Evolutionary conservation across 2,888 invertebrate species (phyloP), one percentile per base, ranked within the genome.

Genomic region (Frankliniella fusca): DNA sequence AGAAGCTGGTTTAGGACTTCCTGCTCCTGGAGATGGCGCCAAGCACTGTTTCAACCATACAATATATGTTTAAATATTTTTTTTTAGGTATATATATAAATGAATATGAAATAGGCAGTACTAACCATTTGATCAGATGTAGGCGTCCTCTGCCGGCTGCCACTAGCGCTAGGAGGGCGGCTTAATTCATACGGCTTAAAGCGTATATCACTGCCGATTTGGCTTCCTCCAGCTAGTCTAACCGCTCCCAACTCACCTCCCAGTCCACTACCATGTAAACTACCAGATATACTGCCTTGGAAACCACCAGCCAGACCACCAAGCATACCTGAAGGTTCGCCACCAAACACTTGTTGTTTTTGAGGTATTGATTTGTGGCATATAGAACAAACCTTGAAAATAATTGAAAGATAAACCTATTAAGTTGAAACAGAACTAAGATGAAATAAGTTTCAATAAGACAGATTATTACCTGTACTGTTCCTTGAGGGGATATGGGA

Each of bases 401-500:
- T 81, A 61, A 61, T 15, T 20, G 61, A 18, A 15, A 7, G 15
- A 61, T 5, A 12, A 23, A 70, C 5, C 3, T 70, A n/a, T 70
- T n/a, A 9, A n/a, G 23, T 76, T 23, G 61, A 48, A 38, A 28
- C 48, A 54, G 79, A 28, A 81, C 61, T 49, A 23, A 79, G 70
- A 82, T n/a, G 81, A 81, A 23, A 79, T 81, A 18, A 81, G 18
- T 20, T 65, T 79, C 7, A 80, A 9, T 48, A 49, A 10, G 80
- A 27, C n/a, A 83, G 23, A 79, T n/a, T 79, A 76, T 82, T 83
- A 85, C 85, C 84, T 85, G 85, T 38, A 85, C 84, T 83, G 84
- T 88, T 89, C 95, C 97, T 90, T 96, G 94, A 83, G 95, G 94
- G 89, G 95, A 95, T 86, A 97, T 94, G 70, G 96, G 95, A 89